phyloP scores from a whole-genome alignment of 2,888 invertebrate genomes.

The Pomacea canaliculata region DNA sequence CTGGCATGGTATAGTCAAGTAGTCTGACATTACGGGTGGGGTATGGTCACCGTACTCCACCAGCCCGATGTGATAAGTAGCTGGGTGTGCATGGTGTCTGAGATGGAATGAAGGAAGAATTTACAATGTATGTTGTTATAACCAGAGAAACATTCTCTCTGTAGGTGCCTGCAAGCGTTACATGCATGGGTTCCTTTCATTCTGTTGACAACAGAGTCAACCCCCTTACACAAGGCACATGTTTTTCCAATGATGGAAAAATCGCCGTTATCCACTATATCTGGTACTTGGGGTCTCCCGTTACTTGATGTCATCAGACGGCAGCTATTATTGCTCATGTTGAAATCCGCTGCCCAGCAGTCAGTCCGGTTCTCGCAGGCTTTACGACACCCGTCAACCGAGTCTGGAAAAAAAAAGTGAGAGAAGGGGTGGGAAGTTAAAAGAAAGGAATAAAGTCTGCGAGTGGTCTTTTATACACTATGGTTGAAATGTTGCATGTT shows the following conservation, averaged over 20 bases:
- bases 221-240: neutral
- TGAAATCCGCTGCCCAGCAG: slow-evolving; percentile 15
- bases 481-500: too few species aligned
- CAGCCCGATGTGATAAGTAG: too few species aligned
- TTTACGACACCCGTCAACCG: neutral
- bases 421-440: too few species aligned
- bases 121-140: slow-evolving; percentile 2
- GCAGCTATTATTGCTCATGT: neutral
- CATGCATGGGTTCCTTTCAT: neutral
- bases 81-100: too few species aligned
- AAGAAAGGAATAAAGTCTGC: too few species aligned
- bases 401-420: neutral
- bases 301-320: neutral
- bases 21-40: too few species aligned
- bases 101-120: neutral
- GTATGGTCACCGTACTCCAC: too few species aligned
- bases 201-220: neutral
- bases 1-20: too few species aligned
- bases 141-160: neutral
- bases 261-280: neutral
- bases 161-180: neutral
- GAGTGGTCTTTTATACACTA: too few species aligned
- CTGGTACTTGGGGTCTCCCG: neutral
- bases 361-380: neutral
- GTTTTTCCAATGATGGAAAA: neutral